Evolutionary conservation across 92 coral and sea anemone genomes (phyloP).

Genomic region (Palythoa caribaeorum): DNA sequence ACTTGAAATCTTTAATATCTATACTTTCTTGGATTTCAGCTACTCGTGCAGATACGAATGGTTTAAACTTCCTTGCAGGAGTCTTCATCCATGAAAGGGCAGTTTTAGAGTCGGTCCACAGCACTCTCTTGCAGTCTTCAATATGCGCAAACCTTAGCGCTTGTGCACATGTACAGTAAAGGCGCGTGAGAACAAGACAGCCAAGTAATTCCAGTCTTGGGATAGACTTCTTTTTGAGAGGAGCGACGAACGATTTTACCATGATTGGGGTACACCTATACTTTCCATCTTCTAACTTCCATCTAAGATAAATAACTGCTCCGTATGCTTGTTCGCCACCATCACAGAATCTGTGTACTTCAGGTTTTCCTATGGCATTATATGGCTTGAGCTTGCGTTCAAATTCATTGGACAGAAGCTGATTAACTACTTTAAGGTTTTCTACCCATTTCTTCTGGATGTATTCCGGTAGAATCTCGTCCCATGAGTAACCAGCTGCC

Average conservation of each 20-base stretch:
- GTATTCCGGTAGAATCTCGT: constrained; percentile 62
- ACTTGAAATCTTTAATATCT: constrained; percentile 52
- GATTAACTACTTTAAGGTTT: constrained; percentile 53
- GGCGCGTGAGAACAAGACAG: constrained; percentile 53
- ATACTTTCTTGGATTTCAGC: constrained; percentile 63
- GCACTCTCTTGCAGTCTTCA: constrained; percentile 46
- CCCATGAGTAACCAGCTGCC: constrained; percentile 68
- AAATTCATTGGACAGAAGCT: constrained; percentile 54
- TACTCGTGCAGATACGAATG: constrained; percentile 60
- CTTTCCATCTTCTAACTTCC: constrained; percentile 58
- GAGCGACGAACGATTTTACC: constrained; percentile 69
- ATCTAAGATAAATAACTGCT: constrained; percentile 60
- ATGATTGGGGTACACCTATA: constrained; percentile 58
- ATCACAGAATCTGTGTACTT: constrained; percentile 66
- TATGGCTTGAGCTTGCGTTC: constrained; percentile 67
- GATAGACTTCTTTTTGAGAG: constrained; percentile 61
- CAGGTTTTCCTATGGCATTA: constrained; percentile 60
- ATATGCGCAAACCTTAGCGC: constrained; percentile 58
- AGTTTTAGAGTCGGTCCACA: constrained; percentile 67
- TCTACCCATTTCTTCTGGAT: constrained; percentile 59
- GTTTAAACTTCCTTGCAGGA: constrained; percentile 41
- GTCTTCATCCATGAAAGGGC: constrained; percentile 67
- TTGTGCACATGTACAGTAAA: constrained; percentile 57
- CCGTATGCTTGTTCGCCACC: constrained; percentile 78
- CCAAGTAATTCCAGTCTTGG: constrained; percentile 68